Percentiles rank a stretch among this genome's conserved stretches.
phyloP scores from a whole-genome alignment of 2,113 vertebrate genomes.

The Lycocorax pyrrhopterus region DNA sequence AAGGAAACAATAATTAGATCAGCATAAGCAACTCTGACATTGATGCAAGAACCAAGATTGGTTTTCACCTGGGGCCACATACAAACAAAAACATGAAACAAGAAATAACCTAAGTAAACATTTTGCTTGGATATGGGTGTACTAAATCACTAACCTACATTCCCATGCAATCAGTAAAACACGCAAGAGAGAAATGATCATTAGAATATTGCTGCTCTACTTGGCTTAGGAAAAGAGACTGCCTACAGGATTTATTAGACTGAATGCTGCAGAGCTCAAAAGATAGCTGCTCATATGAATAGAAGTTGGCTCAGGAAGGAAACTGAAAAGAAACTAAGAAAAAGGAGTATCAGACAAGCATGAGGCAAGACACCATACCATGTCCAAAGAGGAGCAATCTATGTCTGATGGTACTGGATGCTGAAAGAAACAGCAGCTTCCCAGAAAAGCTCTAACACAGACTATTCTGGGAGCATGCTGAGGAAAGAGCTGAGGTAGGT shows the following conservation, averaged over 20 bases:
- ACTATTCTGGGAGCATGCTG: neutral
- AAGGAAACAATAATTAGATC: neutral
- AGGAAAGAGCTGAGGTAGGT: neutral
- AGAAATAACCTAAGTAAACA: neutral
- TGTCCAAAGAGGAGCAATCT: neutral
- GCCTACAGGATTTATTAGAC: neutral
- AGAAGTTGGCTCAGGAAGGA: neutral
- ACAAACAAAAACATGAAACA: neutral
- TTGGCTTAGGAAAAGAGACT: neutral
- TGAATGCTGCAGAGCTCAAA: neutral
- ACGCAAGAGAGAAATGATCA: neutral
- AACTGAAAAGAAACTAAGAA: neutral
- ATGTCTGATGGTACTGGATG: neutral
- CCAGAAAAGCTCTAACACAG: neutral
- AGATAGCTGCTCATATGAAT: neutral
- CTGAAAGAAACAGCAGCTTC: neutral
- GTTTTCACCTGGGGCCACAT: neutral
- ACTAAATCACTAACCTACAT: neutral
- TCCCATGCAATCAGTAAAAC: neutral
- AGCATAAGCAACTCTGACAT: neutral
- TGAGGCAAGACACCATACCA: neutral
- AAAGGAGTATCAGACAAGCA: neutral
- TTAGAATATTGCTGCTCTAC: neutral
- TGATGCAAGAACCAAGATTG: neutral
- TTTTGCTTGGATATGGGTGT: neutral